phyloP scores from a whole-genome alignment of 1,140 invertebrate genomes.

The Drosophila truncata region DNA sequence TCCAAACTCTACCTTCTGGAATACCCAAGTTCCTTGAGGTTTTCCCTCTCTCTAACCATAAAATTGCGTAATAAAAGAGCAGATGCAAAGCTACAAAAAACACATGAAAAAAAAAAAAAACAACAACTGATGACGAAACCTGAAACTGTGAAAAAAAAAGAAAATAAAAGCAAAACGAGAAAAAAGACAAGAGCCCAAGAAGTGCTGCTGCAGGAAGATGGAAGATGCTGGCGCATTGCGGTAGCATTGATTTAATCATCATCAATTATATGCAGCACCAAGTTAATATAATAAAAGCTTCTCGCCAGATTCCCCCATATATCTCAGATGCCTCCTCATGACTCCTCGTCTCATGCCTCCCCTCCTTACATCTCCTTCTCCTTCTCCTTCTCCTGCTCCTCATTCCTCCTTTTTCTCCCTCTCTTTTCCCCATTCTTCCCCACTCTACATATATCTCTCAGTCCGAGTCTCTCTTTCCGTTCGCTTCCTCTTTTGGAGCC shows the following conservation, averaged over 20 bases:
- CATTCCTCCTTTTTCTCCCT: not conserved
- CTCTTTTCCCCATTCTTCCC: not conserved
- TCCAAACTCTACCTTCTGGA: not conserved
- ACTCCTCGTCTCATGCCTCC: not conserved
- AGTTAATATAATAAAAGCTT: slow-evolving; percentile 82
- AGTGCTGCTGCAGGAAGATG: slow-evolving; percentile 26
- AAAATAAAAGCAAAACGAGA: slow-evolving; percentile 5
- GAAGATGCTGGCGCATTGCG: slow-evolving; percentile 71
- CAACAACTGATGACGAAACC: slow-evolving; percentile 42
- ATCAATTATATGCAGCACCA: slow-evolving; percentile 83
- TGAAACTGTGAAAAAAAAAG: slow-evolving; percentile 39
- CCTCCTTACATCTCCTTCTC: not conserved
- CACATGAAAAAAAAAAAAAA: not conserved
- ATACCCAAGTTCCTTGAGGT: slow-evolving; percentile 3
- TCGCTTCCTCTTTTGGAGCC: slow-evolving; percentile 38
- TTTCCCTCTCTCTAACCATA: not conserved
- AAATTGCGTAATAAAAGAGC: slow-evolving; percentile 34
- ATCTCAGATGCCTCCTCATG: slow-evolving; percentile 1
- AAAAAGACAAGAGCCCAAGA: slow-evolving; percentile 6
- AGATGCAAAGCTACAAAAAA: slow-evolving; percentile 26
- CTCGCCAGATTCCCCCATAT: slow-evolving; percentile 36
- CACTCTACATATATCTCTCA: not conserved
- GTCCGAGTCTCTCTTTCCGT: slow-evolving; percentile 1
- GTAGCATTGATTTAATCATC: slow-evolving; percentile 84
- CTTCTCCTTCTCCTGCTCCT: not conserved